Evolutionary conservation across 2,888 invertebrate species (phyloP), one percentile per base, ranked within the genome.

Genomic region (Coelopa pilipes): DNA sequence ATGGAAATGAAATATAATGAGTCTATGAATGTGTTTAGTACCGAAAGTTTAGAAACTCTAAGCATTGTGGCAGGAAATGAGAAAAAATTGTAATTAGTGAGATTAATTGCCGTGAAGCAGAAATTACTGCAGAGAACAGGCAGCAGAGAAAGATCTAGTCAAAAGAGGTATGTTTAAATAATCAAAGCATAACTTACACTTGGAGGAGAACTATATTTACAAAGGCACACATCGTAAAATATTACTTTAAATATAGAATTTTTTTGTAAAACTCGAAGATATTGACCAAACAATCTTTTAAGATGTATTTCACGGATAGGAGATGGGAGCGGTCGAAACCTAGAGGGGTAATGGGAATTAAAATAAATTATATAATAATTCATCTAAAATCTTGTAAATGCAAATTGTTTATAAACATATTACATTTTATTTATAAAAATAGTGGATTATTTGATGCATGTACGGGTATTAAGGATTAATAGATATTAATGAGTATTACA

Each of bases 181-280:
- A 34, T 34, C 34, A 34, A 34, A 34, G 34, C 34, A 34, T 34
- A 34, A 34, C 34, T 34, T 34, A 34, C 34, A 34, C 34, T 34
- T 34, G 34, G 34, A 24, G 24, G 47, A 15, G 47, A n/a, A n/a
- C 47, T 21, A 12, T 62, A 45, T 62, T 62, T 62, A 45, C 45
- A 24, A 24, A n/a, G 9, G 2, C 24, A 34, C 62, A 19, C 13
- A 4, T 5, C 11, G 13, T 19, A 9, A 50, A 49, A 49, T 15
- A 7, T 69, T 69, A 60, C 19, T 50, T 66, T 13, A 66, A 11
- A 49, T 60, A 70, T 24, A 49, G 55, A 49, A 70, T 70, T 70
- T 70, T 70, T 76, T 76, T 75, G 73, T 78, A 79, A 72, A 75
- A 79, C 63, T 78, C 78, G 76, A 75, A 76, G 70, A 78, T 49